A percentile compares a stretch with the other conserved stretches of the same genome.
These are phyloP conservation scores for Gasterosteus nipponicus DNA, from an alignment of 2,113 vertebrate genomes.

Conservation along the genomic window DNA sequence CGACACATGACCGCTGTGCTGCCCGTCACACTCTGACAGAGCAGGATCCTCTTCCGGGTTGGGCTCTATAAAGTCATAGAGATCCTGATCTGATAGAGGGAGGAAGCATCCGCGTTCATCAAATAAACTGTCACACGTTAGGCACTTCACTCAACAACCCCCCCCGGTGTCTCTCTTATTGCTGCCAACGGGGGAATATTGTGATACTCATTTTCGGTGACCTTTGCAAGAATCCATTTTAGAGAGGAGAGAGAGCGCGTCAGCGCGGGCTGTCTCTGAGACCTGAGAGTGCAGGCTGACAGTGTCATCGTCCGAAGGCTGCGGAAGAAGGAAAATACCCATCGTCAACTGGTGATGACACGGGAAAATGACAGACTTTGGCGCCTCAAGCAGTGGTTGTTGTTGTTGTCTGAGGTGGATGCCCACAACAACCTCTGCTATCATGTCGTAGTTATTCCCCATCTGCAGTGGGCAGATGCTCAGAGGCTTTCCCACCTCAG, in stretches of 20 bases:
- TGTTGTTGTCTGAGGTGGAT: too few species aligned
- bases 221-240: conserved; percentile 94
- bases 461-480: background rate
- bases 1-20: conserved; percentile 84
- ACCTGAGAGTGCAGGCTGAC: conserved; percentile 98
- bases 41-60: conserved; percentile 86
- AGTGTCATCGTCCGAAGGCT: conserved; percentile 98
- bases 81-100: conserved; percentile 89
- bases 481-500: background rate
- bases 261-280: conserved; percentile 91
- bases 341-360: background rate
- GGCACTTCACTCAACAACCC: conserved; percentile 72
- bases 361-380: background rate
- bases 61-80: conserved; percentile 93
- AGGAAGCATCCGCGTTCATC: conserved; percentile 76
- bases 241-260: conserved; percentile 85
- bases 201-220: conserved; percentile 78
- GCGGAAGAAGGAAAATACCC: conserved; percentile 45
- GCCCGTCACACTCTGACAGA: conserved; percentile 87
- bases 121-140: conserved; percentile 64
- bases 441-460: background rate
- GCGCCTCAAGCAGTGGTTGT: background rate
- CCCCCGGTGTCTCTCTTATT: conserved; percentile 61
- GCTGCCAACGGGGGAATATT: conserved; percentile 62
- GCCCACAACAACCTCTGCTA: background rate